phyloP scores from a whole-genome alignment of 2,888 invertebrate species.

The Andrena chrysosceles region DNA sequence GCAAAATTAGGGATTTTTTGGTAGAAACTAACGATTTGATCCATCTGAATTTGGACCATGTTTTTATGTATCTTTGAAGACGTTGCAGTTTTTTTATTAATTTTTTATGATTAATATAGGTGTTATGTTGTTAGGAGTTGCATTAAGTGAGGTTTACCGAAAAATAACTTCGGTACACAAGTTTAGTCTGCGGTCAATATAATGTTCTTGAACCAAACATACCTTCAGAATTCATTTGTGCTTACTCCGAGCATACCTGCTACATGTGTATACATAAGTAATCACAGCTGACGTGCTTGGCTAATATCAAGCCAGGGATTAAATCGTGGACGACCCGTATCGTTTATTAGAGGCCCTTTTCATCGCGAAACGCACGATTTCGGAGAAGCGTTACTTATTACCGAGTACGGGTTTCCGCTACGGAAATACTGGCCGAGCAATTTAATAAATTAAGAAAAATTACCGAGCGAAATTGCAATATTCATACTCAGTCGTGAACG shows the following conservation, averaged over 20 bases:
- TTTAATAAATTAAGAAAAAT: slow-evolving; percentile 47
- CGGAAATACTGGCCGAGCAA: slow-evolving; percentile 32
- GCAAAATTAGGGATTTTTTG: too few relatives aligned
- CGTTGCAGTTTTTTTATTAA: too few relatives aligned
- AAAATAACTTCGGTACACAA: too few relatives aligned
- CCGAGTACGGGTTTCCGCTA: slow-evolving; percentile 1
- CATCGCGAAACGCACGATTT: slow-evolving; percentile 23
- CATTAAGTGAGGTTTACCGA: too few relatives aligned
- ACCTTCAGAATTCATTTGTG: background rate
- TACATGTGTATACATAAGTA: slow-evolving; percentile 23
- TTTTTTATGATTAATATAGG: too few relatives aligned
- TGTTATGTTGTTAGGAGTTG: too few relatives aligned
- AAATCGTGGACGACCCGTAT: slow-evolving; percentile 42
- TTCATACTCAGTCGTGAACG: slow-evolving; percentile 19
- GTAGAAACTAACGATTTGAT: too few relatives aligned
- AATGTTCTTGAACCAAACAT: background rate
- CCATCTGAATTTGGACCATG: too few relatives aligned
- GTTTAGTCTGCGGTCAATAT: background rate
- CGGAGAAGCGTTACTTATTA: slow-evolving; percentile 29
- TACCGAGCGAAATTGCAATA: slow-evolving; percentile 37
- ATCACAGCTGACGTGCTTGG: slow-evolving; percentile 4
- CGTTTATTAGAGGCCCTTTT: slow-evolving; percentile 40
- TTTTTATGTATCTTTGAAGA: too few relatives aligned
- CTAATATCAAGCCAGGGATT: slow-evolving; percentile 12
- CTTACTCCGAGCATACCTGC: background rate